Conservation (phyloP, 2,888 invertebrate genomes). For the Eristalis pertinax region DNA sequence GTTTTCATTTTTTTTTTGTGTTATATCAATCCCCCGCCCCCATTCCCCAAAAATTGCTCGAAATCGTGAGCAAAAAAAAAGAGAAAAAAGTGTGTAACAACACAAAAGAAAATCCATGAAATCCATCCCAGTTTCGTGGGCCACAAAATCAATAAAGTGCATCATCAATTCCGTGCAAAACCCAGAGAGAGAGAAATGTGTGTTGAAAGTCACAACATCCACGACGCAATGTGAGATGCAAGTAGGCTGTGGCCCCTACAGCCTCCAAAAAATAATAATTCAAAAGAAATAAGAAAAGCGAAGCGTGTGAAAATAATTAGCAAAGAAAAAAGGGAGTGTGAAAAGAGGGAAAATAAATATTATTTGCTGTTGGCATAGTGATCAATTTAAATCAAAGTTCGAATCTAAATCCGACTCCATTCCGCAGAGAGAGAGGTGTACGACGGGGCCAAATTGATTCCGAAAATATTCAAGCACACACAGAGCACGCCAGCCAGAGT, state of each 20-base stretch:
- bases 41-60: conserved; percentile 30
- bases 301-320: not conserved
- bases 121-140: conserved; percentile 42
- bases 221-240: conserved; percentile 71
- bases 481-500: not conserved
- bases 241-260: conserved; percentile 67
- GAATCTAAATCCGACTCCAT: conserved; percentile 40
- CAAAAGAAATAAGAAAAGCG: conserved; percentile 5
- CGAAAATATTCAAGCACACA: conserved; percentile 22
- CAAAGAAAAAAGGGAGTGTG: conserved; percentile 6
- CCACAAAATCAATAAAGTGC: conserved; percentile 70
- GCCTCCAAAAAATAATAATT: conserved; percentile 47
- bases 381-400: conserved; percentile 25
- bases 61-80: conserved; percentile 19
- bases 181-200: conserved; percentile 44
- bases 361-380: conserved; percentile 13
- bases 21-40: conserved; percentile 21
- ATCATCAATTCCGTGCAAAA: conserved; percentile 42
- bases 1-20: conserved; percentile 59
- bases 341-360: conserved; percentile 1
- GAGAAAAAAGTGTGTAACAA: conserved; percentile 31
- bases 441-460: conserved; percentile 27
- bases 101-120: conserved; percentile 60
- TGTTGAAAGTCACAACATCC: conserved; percentile 59
- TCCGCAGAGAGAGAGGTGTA: conserved; percentile 7